phyloP scores from a whole-genome alignment of 2,113 vertebrate species.

The Pavo muticus region DNA sequence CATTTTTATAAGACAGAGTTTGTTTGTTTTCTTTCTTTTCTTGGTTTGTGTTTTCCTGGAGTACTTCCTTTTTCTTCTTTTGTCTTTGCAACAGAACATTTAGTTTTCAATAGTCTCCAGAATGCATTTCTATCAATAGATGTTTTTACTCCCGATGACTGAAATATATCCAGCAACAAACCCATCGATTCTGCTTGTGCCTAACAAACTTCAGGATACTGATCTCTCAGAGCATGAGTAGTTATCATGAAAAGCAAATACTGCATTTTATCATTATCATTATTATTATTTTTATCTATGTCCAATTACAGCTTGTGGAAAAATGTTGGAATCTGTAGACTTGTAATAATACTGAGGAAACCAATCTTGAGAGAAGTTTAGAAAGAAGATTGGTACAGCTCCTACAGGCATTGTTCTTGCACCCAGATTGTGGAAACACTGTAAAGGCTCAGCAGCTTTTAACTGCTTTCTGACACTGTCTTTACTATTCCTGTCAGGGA shows the following conservation, averaged over 20 bases:
- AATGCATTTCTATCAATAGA: not conserved
- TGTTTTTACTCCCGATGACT: not conserved
- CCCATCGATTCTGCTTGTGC: not conserved
- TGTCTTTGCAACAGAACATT: not conserved
- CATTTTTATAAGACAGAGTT: not conserved
- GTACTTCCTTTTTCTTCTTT: not conserved
- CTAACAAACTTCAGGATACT: not conserved
- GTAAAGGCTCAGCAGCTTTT: not conserved
- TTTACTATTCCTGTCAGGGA: not conserved
- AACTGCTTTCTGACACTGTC: not conserved
- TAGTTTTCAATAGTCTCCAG: not conserved
- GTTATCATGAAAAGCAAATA: not conserved
- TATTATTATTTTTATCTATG: not conserved
- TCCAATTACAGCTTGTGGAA: not conserved
- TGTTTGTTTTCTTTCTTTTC: constrained; percentile 6
- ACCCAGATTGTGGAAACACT: fast-evolving
- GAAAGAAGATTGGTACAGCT: not conserved
- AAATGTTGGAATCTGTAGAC: not conserved
- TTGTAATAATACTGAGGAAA: not conserved
- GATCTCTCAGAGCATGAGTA: not conserved
- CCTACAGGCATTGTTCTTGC: not conserved
- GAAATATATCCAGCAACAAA: not conserved
- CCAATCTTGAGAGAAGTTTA: not conserved
- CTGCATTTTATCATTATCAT: not conserved
- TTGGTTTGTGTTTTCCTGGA: not conserved